Conservation (phyloP, 2,888 invertebrate species). For the Hirtodrosophila trivittata region DNA sequence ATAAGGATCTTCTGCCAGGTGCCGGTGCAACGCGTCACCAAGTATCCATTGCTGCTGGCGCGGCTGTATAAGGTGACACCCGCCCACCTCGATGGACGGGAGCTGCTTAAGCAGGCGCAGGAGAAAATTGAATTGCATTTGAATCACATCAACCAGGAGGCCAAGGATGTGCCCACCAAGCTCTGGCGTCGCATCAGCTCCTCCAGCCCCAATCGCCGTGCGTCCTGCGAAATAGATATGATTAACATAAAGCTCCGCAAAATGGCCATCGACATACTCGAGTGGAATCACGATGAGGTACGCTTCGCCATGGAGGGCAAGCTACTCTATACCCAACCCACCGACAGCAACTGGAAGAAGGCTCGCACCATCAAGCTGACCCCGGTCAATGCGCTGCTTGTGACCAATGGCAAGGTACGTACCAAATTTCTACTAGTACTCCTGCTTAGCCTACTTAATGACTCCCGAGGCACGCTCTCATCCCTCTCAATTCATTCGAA, state of each 20-base stretch:
- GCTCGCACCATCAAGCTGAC: slow-evolving; percentile 94
- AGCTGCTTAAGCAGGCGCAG: slow-evolving; percentile 93
- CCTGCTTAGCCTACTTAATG: too few relatives aligned
- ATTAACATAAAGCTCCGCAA: slow-evolving; percentile 95
- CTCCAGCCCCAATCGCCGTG: slow-evolving; percentile 87
- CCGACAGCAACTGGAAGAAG: slow-evolving; percentile 95
- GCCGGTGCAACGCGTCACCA: slow-evolving; percentile 98
- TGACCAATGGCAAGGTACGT: slow-evolving; percentile 94
- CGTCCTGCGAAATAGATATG: slow-evolving; percentile 93
- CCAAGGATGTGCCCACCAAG: slow-evolving; percentile 95
- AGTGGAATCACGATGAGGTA: slow-evolving; percentile 97
- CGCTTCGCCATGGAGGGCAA: slow-evolving; percentile 95
- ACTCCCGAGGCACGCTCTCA: too few relatives aligned
- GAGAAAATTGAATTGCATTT: slow-evolving; percentile 96
- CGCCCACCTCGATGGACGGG: slow-evolving; percentile 91
- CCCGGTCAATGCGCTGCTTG: slow-evolving; percentile 94
- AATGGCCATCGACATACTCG: slow-evolving; percentile 96
- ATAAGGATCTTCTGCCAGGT: slow-evolving; percentile 87
- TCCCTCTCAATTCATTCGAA: too few relatives aligned
- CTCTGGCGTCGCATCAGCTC: slow-evolving; percentile 95
- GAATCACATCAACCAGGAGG: slow-evolving; percentile 96
- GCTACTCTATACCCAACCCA: slow-evolving; percentile 93
- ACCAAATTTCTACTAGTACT: too few relatives aligned
- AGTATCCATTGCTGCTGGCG: slow-evolving; percentile 96
- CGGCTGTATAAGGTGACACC: slow-evolving; percentile 96